These are phyloP conservation scores for Procambarus virginalis DNA, from an alignment of 1,140 invertebrate species.

Conservation along the genomic window DNA sequence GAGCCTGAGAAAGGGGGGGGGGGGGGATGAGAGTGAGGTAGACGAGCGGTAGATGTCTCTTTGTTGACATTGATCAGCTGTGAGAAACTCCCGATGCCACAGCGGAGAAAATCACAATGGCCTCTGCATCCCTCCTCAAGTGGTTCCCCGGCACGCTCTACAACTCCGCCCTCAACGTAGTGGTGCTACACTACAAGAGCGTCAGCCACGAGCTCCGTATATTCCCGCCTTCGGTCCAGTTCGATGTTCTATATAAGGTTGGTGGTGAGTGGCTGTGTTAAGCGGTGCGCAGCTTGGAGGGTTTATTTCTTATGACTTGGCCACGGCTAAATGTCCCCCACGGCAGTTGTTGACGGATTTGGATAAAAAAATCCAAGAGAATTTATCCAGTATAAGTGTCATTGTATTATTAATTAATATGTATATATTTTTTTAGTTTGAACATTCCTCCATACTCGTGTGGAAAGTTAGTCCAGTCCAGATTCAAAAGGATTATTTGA, in stretches of 20 bases:
- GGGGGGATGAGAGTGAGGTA: too few relatives aligned
- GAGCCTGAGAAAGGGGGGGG: too few relatives aligned
- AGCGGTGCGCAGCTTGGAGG: background rate
- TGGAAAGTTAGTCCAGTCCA: too few relatives aligned
- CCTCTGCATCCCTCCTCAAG: constrained; percentile 54
- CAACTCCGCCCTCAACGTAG: constrained; percentile 51
- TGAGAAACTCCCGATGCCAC: background rate
- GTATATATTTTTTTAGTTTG: too few relatives aligned
- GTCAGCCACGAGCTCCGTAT: constrained; percentile 33
- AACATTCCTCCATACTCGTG: too few relatives aligned
- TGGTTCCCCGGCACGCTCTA: constrained; percentile 54
- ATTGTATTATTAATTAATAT: too few relatives aligned
- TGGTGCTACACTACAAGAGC: constrained; percentile 42
- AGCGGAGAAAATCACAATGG: constrained; percentile 15
- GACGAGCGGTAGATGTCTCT: background rate
- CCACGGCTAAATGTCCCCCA: too few relatives aligned
- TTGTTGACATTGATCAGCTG: constrained; percentile 65
- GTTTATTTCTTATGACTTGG: background rate
- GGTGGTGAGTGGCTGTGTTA: background rate
- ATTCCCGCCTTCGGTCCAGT: constrained; percentile 58
- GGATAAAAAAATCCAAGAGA: too few relatives aligned
- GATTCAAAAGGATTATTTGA: too few relatives aligned
- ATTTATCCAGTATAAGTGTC: too few relatives aligned
- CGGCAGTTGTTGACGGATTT: too few relatives aligned
- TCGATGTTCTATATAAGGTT: constrained; percentile 54